Base-by-base conservation (phyloP, 2,113 vertebrate genomes). In the Anguilla rostrata region DNA sequence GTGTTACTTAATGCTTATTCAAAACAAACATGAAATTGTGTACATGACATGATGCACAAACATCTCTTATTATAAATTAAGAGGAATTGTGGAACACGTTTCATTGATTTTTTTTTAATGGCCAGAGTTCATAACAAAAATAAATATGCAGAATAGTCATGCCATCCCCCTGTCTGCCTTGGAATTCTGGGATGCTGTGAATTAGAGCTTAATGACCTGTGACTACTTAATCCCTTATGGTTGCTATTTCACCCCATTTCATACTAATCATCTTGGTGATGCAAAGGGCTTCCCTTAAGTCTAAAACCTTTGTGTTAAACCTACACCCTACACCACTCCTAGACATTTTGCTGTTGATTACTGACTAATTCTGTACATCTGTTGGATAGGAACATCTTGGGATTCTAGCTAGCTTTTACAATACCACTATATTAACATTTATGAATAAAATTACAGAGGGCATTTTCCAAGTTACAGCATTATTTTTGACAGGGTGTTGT, bases 151-250 rank as follows among this genome's bases (percentile, higher is more conserved):
- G 39, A 81, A 60, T 39, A 46, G 20, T 78, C 16, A 5, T 29
- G 56, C 8, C 22, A 41, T 43, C 39, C 20, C n/a, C 43, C 71
- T 12, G 18, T 66, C 22, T 9, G 12, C 60, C 18, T 81, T 81
- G 60, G 53, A 80, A 66, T 46, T 60, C 78, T 83, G 43, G 82
- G 43, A 29, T 83, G 49, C 29, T 83, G 26, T 78, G 86, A 86
- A 86, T 86, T n/a, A 83, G n/a, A 79, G 71, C 41, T 43, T 82
- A 79, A 83, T 87, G 66, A 57, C 49, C 41, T 83, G 46, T 78
- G 49, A 78, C 82, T 56, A 49, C 46, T 57, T 78, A 40, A 78
- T 83, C 40, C 86, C 86, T 87, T 78, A 86, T 78, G 81, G 85
- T 40, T 86, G 81, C 41, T 56, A 78, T 78, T 22, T 22, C 46